A percentile compares a stretch with the other conserved stretches of the same genome.
Evolutionary conservation across 2,113 vertebrate genomes (phyloP).

Genomic region (Apistogramma diplotaenia): DNA sequence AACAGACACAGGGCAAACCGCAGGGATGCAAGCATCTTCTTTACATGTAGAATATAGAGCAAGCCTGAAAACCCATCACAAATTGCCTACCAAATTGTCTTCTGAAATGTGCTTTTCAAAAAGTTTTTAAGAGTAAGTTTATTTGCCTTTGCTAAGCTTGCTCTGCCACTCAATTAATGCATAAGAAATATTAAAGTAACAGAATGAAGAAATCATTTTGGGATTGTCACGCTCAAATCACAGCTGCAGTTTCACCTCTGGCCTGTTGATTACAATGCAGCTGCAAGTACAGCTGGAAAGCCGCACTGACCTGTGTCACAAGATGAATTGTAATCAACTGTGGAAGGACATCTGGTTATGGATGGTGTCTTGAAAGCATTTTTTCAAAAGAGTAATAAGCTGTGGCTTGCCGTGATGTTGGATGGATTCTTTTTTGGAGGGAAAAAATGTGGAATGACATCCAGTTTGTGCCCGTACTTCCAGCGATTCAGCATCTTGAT

Average conservation of each 20-base stretch:
- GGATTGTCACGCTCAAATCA: constrained; percentile 48
- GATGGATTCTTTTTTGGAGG: background rate
- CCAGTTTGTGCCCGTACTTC: background rate
- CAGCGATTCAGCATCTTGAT: background rate
- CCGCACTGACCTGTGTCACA: constrained; percentile 24
- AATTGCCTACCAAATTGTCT: background rate
- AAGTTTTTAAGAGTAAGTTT: background rate
- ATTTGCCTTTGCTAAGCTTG: background rate
- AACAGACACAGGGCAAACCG: background rate
- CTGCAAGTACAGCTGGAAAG: constrained; percentile 59
- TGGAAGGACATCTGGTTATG: constrained; percentile 51
- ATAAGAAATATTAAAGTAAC: background rate
- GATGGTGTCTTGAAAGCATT: constrained; percentile 19
- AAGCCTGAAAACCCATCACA: background rate
- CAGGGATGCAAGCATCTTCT: background rate
- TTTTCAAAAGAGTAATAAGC: constrained; percentile 21
- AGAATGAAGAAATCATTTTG: constrained; percentile 3
- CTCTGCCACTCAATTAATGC: constrained; percentile 12
- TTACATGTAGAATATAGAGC: background rate
- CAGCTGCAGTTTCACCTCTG: constrained; percentile 57
- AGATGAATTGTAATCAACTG: constrained; percentile 61
- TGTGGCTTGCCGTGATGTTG: background rate
- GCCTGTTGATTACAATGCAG: constrained; percentile 66
- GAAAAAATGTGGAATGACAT: background rate
- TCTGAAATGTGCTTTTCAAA: constrained; percentile 16